These are phyloP conservation scores for Lithobius niger DNA, from an alignment of 1,140 invertebrate species.

Conservation along the genomic window DNA sequence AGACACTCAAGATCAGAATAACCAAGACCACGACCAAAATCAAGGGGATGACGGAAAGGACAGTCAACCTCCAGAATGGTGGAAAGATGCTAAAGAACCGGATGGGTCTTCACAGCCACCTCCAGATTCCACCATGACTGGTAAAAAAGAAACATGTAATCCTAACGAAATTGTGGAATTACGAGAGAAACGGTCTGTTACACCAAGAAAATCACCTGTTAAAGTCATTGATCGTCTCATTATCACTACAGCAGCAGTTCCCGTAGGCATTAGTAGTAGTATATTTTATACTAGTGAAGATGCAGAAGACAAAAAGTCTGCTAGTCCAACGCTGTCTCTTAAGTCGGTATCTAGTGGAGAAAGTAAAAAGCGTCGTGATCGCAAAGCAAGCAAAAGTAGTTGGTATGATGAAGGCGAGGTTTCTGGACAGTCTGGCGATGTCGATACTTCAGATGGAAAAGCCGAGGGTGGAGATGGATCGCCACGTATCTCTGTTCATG, in stretches of 20 bases:
- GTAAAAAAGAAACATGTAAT: no score
- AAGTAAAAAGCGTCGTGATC: background rate
- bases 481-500: background rate
- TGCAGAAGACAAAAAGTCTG: conserved; percentile 4
- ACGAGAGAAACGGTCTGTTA: no score
- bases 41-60: background rate
- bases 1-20: background rate
- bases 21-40: background rate
- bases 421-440: conserved; percentile 12
- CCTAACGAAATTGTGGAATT: no score
- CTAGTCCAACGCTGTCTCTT: conserved; percentile 13
- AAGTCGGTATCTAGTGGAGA: conserved; percentile 11
- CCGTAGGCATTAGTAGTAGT: background rate
- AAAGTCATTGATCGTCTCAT: background rate
- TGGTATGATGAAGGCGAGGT: conserved; percentile 16
- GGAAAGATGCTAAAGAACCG: background rate
- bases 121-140: no score
- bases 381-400: conserved; percentile 10
- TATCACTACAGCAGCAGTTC: background rate
- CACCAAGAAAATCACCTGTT: no score
- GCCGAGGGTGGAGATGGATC: background rate
- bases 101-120: no score
- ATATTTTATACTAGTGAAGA: background rate
- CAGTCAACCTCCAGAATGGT: background rate
- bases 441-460: background rate